Conservation (phyloP, 2,113 vertebrate genomes). For the Alouatta palliata region DNA sequence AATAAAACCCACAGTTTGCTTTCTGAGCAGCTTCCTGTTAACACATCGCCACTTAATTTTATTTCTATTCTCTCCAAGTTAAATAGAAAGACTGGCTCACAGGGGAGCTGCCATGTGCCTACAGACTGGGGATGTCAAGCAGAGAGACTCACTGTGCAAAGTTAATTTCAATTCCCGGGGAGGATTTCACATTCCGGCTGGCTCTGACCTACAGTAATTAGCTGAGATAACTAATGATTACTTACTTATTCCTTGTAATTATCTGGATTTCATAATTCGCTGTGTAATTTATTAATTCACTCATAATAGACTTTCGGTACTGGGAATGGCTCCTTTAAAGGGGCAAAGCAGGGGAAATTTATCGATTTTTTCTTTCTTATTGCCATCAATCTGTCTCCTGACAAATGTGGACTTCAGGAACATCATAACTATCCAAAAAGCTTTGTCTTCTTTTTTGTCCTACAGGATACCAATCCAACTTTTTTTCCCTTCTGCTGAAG, state of each 20-base stretch:
- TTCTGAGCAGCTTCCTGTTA: conserved; percentile 84
- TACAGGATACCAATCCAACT: conserved; percentile 8
- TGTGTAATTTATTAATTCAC: conserved; percentile 99
- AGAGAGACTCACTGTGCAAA: conserved; percentile 89
- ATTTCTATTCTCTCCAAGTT: conserved; percentile 90
- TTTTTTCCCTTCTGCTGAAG: not conserved
- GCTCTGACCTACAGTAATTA: conserved; percentile 99
- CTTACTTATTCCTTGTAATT: conserved; percentile 99
- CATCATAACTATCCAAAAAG: conserved; percentile 32
- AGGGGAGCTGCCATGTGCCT: conserved; percentile 88
- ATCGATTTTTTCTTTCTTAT: conserved; percentile 83
- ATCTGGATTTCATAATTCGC: conserved; percentile 99
- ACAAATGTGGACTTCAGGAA: conserved; percentile 75
- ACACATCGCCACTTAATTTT: conserved; percentile 86
- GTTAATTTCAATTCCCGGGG: conserved; percentile 97
- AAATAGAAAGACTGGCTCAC: conserved; percentile 87
- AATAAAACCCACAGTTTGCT: conserved; percentile 81
- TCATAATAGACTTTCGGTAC: conserved; percentile 95
- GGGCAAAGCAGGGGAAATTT: conserved; percentile 77
- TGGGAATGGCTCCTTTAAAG: conserved; percentile 91
- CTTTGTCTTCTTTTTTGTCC: conserved; percentile 63
- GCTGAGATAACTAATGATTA: conserved; percentile 99
- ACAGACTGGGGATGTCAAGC: conserved; percentile 88
- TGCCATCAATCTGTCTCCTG: conserved; percentile 86
- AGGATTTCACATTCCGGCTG: conserved; percentile 91